Base-by-base conservation (phyloP, 2,888 invertebrate genomes). In the Agrypnus murinus region DNA sequence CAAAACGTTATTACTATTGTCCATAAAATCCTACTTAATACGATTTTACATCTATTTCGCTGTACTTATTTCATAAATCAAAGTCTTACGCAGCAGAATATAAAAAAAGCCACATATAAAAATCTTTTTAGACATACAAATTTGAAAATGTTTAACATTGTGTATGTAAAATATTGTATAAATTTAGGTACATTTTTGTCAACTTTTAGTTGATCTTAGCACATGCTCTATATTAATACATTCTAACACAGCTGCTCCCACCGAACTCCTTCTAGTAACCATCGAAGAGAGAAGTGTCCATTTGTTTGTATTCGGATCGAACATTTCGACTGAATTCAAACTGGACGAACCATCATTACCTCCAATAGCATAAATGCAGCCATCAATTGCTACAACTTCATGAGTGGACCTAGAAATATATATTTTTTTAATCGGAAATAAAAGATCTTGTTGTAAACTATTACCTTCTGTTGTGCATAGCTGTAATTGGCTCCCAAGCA, bases 271-370 rank as follows among this genome's bases (percentile, higher is more conserved):
- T 60, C 92, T 84, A 4, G 88, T 87, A 4, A 89, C 87, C 92
- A 92, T 92, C 5, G 91, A 88, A 57, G 89, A 88, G n/a, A 92
- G 89, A 60, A 90, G 85, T 17, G 87, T 86, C 92, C 92, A 92
- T 82, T 91, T 91, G 81, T 92, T 92, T 25, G 87, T 83, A 48
- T 88, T 87, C 2, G 89, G 88, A 78, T 92, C 91, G 79, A 90
- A 92, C 73, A 89, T 87, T 80, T 92, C 92, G 25, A 92, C 90
- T 0, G 91, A 90, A 82, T 91, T 92, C 12, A 92, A 84, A 71
- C 91, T 91, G 2, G 91, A 90, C 67, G 90, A 91, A 17, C 92
- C 92, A 79, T 92, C 92, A 77, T 92, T 92, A 25, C 92, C 92
- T 25, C 92, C 92, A 38, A 92, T 80, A 0, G 92, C 90, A 77